Evolutionary conservation across 2,888 invertebrate genomes (phyloP), one percentile per base, ranked within the genome.

Genomic region (Rhagonycha fulva): DNA sequence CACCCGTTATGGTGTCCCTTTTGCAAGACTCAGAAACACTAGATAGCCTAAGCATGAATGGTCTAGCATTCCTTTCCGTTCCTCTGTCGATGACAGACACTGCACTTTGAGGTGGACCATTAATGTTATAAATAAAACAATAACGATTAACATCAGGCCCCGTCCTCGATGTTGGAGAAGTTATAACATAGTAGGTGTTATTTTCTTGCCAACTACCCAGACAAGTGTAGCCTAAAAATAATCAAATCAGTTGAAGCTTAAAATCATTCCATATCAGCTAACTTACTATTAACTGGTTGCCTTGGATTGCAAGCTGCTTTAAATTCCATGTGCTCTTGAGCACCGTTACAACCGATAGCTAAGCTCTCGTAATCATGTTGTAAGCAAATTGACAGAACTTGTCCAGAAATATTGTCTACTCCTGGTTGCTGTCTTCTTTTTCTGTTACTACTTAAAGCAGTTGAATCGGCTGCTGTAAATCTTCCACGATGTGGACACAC

Each of bases 191-290:
- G 80, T 92, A 91, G 10, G 90, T 89, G 24, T 89, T 89, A 66
- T 91, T 91, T 79, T 92, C 92, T 80, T 90, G 88, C 94, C 94
- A 94, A 84, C 91, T 92, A 68, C 94, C 94, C 85, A 94, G 93
- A 85, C 94, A 94, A 0, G 91, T 91, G 87, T 93, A 94, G 68
- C 91, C 94, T 93, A 47, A 47, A 47, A 47, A n/a, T 28, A 62
- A 63, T 12, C 62, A 26, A 30, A 12, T 63, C n/a, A 4, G 67
- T 28, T 47, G 19, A 11, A 9, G 47, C 24, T 9, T 23, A 7
- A n/a, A 2, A 2, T 7, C 12, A 12, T n/a, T 47, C 47, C n/a
- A 0, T 12, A 60, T 4, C 62, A 23, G 14, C 12, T 10, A n/a
- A 73, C 85, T 87, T 84, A 91, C 92, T 90, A 23, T 89, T 90